Evolutionary conservation across 1,140 invertebrate species (phyloP).

Genomic region (Drosophila orena): DNA sequence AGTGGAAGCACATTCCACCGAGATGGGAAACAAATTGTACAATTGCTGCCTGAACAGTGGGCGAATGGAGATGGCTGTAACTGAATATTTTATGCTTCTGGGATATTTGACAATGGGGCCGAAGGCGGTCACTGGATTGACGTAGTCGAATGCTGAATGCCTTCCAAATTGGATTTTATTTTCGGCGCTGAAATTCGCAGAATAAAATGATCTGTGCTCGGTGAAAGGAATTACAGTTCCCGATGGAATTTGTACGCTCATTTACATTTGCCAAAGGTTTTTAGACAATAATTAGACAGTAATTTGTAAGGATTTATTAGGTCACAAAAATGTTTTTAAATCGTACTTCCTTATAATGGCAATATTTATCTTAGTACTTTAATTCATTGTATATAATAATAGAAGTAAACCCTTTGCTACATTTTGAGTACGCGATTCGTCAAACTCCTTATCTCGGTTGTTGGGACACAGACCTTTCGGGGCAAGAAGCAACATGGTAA

Average conservation of each 20-base stretch:
- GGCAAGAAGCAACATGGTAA: conserved; percentile 53
- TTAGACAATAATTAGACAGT: too few relatives aligned
- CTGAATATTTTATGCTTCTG: conserved; percentile 71
- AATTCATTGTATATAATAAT: too few relatives aligned
- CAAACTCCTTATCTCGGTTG: not conserved
- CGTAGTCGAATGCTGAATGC: conserved; percentile 28
- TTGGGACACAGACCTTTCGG: not conserved
- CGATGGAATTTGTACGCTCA: too few relatives aligned
- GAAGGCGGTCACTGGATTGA: conserved; percentile 3
- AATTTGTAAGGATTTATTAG: too few relatives aligned
- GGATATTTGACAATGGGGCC: conserved; percentile 41
- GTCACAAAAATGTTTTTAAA: too few relatives aligned
- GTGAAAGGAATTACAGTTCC: not conserved
- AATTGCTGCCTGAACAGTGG: conserved; percentile 23
- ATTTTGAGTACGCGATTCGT: not conserved
- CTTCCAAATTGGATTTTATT: conserved; percentile 4
- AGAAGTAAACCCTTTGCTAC: too few relatives aligned
- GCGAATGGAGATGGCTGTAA: conserved; percentile 45
- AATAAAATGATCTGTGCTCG: not conserved
- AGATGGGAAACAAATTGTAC: conserved; percentile 70
- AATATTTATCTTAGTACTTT: too few relatives aligned
- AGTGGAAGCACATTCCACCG: conserved; percentile 28
- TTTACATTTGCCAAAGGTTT: too few relatives aligned
- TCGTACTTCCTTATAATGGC: too few relatives aligned
- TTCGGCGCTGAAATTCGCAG: not conserved